Conservation (phyloP, 2,888 invertebrate genomes). For the Eupithecia inturbata region DNA sequence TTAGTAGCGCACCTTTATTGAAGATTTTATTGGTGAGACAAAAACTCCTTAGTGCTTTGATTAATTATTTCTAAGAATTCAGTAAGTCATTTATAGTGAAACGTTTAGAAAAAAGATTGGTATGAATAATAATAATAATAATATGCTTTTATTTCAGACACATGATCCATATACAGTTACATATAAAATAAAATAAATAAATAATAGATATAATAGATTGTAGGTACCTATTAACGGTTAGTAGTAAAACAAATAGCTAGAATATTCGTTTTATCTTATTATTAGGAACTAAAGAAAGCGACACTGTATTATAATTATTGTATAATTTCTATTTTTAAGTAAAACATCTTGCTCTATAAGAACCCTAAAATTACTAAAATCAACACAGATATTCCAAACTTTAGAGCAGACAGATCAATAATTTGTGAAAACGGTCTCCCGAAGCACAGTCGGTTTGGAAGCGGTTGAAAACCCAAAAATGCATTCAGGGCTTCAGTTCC, state of each 20-base stretch:
- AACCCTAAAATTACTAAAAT: conserved; percentile 22
- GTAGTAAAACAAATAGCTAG: not conserved
- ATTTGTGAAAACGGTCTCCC: conserved; percentile 70
- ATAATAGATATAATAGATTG: no score
- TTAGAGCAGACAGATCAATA: conserved; percentile 61
- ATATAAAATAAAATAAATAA: no score
- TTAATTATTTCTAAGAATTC: not conserved
- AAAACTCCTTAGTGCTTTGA: not conserved
- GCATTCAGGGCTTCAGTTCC: conserved; percentile 55
- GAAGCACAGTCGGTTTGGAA: conserved; percentile 61
- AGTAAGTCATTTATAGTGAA: not conserved
- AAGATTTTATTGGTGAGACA: conserved; percentile 4
- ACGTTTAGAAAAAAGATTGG: not conserved
- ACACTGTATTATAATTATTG: not conserved
- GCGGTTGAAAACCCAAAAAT: conserved; percentile 65
- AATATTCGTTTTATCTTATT: no score
- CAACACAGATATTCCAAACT: conserved; percentile 54
- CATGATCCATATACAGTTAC: no score
- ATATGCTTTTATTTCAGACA: no score
- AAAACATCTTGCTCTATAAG: not conserved
- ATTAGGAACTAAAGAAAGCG: no score
- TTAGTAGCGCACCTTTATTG: not conserved
- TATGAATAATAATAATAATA: not conserved
- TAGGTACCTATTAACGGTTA: no score
- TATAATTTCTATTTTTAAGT: not conserved